Percentiles rank a stretch among this genome's conserved stretches.
Conservation (phyloP, 2,797 vertebrate species). For the Lepidocolaptes lacrymiger region DNA sequence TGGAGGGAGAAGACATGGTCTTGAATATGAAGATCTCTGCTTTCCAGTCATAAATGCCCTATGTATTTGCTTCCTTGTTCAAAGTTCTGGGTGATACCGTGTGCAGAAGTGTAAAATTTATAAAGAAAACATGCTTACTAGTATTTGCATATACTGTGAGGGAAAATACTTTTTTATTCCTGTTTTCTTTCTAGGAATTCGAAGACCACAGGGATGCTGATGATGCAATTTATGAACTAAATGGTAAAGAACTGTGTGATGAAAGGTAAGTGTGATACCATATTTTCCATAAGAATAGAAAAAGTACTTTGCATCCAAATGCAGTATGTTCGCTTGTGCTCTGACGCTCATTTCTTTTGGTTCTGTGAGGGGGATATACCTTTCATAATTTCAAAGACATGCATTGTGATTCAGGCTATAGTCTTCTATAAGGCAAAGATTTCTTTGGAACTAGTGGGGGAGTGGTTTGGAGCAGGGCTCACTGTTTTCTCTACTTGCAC, state of each 20-base stretch:
- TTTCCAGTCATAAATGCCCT: background rate
- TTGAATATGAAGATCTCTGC: background rate
- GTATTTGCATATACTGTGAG: background rate
- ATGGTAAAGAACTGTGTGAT: conserved; percentile 91
- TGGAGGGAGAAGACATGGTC: background rate
- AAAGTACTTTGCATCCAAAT: background rate
- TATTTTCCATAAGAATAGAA: background rate
- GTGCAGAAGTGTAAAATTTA: background rate
- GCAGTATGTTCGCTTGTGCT: background rate
- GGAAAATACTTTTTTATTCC: background rate
- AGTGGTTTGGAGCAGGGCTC: background rate
- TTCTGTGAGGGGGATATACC: background rate
- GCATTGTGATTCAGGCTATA: background rate
- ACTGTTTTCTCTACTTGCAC: background rate
- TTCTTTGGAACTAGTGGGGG: background rate
- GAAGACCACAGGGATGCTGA: conserved; percentile 94
- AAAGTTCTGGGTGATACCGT: background rate
- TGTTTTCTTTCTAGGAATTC: conserved; percentile 81
- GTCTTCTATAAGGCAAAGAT: background rate
- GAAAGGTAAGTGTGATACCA: conserved; percentile 80
- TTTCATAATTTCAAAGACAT: background rate
- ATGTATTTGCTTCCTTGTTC: background rate
- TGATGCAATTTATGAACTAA: conserved; percentile 92
- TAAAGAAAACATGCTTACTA: background rate
- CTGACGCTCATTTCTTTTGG: background rate